Evolutionary conservation across 1,140 invertebrate species (phyloP).

Genomic region (Apis laboriosa): DNA sequence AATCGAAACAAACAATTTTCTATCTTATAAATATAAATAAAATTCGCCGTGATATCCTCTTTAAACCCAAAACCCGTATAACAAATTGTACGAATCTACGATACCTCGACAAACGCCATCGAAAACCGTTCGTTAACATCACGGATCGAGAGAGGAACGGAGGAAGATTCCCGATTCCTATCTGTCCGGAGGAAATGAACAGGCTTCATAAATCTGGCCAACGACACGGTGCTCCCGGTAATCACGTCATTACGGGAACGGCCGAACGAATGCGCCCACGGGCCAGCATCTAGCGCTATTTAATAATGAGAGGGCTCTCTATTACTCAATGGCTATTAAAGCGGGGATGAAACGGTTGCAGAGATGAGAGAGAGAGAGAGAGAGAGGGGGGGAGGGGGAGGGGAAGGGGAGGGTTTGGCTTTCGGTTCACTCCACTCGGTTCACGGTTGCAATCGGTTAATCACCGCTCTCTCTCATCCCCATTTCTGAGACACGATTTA

Average conservation of each 20-base stretch:
- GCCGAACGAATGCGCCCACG: constrained; percentile 9
- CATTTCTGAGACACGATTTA: constrained; percentile 71
- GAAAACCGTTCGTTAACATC: too few relatives aligned
- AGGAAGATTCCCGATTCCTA: constrained; percentile 16
- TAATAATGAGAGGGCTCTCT: constrained; percentile 76
- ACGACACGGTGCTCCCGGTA: constrained; percentile 26
- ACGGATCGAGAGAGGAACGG: too few relatives aligned
- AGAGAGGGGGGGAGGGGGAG: not conserved
- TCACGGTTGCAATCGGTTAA: constrained; percentile 77
- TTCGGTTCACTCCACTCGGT: constrained; percentile 63
- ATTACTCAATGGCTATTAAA: constrained; percentile 76
- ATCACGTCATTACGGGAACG: constrained; percentile 41
- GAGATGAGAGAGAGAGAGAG: constrained; percentile 36
- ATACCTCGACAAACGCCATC: too few relatives aligned
- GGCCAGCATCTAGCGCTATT: constrained; percentile 57
- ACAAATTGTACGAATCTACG: too few relatives aligned
- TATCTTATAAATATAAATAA: too few relatives aligned
- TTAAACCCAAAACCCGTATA: too few relatives aligned
- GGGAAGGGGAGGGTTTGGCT: constrained; percentile 65
- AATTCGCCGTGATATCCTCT: too few relatives aligned
- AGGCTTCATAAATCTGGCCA: constrained; percentile 44
- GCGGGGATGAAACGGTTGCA: constrained; percentile 32
- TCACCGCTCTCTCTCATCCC: constrained; percentile 67
- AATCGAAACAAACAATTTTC: too few relatives aligned
- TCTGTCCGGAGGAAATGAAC: constrained; percentile 37